These are phyloP conservation scores for Caenorhabditis macrosperma DNA, from an alignment of 2,888 invertebrate genomes.

Conservation along the genomic window DNA sequence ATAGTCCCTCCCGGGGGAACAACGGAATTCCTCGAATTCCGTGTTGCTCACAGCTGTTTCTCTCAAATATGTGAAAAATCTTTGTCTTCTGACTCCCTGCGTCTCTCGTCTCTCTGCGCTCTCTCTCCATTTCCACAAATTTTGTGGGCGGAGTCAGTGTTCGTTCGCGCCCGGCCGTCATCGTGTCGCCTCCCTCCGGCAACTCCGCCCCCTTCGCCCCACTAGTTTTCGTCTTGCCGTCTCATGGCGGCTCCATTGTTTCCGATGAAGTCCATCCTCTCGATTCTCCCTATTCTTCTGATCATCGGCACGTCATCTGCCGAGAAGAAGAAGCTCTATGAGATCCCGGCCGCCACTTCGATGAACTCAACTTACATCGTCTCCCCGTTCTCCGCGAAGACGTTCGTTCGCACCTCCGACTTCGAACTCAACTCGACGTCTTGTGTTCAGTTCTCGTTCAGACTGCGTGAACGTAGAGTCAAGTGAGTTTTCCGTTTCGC, in stretches of 20 bases:
- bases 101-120: background rate
- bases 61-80: conserved; percentile 16
- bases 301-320: conserved; percentile 3
- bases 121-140: conserved; percentile 7
- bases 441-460: conserved; percentile 65
- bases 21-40: no score
- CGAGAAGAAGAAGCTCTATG: conserved; percentile 39
- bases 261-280: background rate
- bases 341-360: conserved; percentile 33
- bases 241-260: conserved; percentile 4
- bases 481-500: conserved; percentile 52
- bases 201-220: conserved; percentile 1
- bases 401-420: conserved; percentile 61
- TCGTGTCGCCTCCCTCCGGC: conserved; percentile 2
- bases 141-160: conserved; percentile 19
- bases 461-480: conserved; percentile 58
- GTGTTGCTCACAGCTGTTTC: no score
- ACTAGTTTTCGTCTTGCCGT: background rate
- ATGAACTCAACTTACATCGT: conserved; percentile 57
- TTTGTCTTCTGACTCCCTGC: background rate
- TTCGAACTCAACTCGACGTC: conserved; percentile 58
- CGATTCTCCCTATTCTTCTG: background rate
- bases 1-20: no score
- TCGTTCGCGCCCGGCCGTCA: conserved; percentile 1
- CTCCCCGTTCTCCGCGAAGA: conserved; percentile 44